phyloP scores from a whole-genome alignment of 2,797 vertebrate species.

The Gephyroberyx darwinii region DNA sequence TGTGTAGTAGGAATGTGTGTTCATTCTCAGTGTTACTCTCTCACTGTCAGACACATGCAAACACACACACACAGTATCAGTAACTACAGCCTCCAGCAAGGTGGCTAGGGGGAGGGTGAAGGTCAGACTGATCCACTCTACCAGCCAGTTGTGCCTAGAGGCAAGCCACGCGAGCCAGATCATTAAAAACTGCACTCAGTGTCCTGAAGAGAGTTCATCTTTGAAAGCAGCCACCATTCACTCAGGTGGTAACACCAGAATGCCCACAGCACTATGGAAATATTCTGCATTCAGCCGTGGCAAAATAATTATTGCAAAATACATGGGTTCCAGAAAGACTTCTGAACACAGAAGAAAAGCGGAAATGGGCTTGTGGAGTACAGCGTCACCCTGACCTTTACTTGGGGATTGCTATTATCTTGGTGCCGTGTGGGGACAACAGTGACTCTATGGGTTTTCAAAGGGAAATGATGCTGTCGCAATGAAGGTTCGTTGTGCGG shows the following conservation, averaged over 20 bases:
- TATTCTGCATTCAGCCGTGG: conserved; percentile 8
- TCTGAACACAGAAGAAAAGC: conserved; percentile 17
- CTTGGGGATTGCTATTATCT: conserved; percentile 40
- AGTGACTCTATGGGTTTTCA: conserved; percentile 50
- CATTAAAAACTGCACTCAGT: conserved; percentile 50
- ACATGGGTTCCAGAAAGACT: conserved; percentile 39
- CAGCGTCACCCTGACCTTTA: conserved; percentile 39
- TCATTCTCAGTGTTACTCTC: neutral
- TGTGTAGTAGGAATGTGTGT: neutral
- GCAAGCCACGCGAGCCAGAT: conserved; percentile 49
- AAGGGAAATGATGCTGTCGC: conserved; percentile 62
- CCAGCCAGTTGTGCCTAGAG: conserved; percentile 29
- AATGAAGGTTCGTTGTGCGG: conserved; percentile 43
- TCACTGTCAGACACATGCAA: neutral
- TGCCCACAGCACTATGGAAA: conserved; percentile 3
- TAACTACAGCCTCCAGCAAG: conserved; percentile 31
- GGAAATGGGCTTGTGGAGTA: conserved; percentile 29
- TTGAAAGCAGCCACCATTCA: conserved; percentile 48
- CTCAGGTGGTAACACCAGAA: conserved; percentile 16
- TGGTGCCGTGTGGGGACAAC: conserved; percentile 37
- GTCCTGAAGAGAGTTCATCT: conserved; percentile 45
- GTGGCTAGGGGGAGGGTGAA: conserved; percentile 32
- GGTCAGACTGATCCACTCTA: conserved; percentile 52
- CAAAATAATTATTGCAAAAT: conserved; percentile 34
- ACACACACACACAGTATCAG: conserved; percentile 18